phyloP scores from a whole-genome alignment of 2,797 vertebrate genomes.

The Chrysocyon brachyurus region DNA sequence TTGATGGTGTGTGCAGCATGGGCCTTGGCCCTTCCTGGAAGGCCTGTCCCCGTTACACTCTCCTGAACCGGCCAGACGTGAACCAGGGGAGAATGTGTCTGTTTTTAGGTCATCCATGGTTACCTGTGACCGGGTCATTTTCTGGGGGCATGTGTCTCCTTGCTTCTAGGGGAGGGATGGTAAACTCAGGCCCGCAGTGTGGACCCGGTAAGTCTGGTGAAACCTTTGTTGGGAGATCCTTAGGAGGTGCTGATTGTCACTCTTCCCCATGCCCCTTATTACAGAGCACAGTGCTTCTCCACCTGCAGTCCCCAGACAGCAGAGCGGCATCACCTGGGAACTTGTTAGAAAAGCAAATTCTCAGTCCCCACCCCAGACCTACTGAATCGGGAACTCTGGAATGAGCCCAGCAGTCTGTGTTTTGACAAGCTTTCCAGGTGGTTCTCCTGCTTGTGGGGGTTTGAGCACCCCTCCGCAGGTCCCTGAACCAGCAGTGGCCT shows the following conservation, averaged over 20 bases:
- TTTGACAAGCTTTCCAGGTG: not conserved
- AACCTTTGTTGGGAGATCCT: not conserved
- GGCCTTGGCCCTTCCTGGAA: fast-evolving
- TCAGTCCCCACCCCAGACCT: not conserved
- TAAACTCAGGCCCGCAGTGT: fast-evolving
- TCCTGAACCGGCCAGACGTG: fast-evolving
- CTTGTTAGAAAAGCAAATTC: not conserved
- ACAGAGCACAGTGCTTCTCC: not conserved
- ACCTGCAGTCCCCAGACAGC: not conserved
- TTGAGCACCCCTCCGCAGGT: not conserved
- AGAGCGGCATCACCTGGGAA: not conserved
- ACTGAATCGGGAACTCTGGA: fast-evolving
- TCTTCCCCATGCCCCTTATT: not conserved
- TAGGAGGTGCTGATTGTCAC: not conserved
- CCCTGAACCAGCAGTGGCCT: fast-evolving
- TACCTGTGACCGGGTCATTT: not conserved
- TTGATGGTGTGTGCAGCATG: not conserved
- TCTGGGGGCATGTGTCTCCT: not conserved
- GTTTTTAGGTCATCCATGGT: not conserved
- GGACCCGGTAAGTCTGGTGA: not conserved
- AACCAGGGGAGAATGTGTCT: not conserved
- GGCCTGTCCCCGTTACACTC: not conserved
- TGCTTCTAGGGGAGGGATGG: no score
- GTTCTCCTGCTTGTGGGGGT: fast-evolving
- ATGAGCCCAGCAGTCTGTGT: not conserved